Evolutionary conservation across 2,888 invertebrate species (phyloP), one percentile per base, ranked within the genome.

Genomic region (Pegoplata infirma): DNA sequence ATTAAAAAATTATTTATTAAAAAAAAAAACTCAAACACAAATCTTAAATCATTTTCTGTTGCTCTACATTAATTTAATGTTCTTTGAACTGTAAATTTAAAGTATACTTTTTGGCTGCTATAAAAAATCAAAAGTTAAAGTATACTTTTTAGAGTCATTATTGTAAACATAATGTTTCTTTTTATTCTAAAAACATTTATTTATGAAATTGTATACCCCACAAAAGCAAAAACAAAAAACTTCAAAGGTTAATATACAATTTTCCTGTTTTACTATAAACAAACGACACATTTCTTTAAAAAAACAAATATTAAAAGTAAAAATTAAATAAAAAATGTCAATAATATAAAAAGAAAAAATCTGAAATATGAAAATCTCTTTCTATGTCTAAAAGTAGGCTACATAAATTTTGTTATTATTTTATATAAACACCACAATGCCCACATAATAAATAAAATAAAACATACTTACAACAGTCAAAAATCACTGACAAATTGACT

Each of bases 401-500:
- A 28, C n/a, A n/a, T 28, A 28, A 28, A 28, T 28, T 28, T n/a
- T n/a, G n/a, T n/a, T n/a, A n/a, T n/a, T n/a, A n/a, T n/a, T n/a
- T n/a, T n/a, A n/a, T n/a, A n/a, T n/a, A n/a, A 28, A 28, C 28
- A 28, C 28, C 25, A 3, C 59, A n/a, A 44, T 2, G 19, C 44
- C 61, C 47, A 28, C 46, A 14, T 25, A 46, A 8, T 61, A 61
- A 47, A 61, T 61, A 49, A 17, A 32, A 17, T 0, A 25, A 49
- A 49, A 40, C 8, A 5, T 1, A 2, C 8, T 36, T 1, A 63
- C 12, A 68, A 68, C 17, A 44, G 12, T 23, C 46, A 59, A 66
- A 58, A 66, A 59, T 66, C 47, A 46, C 36, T 59, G 73, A 58
- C 59, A 74, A 74, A 74, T 74, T 74, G 44, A 67, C 66, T 66